Evolutionary conservation across 2,888 invertebrate genomes (phyloP).

Genomic region (Leptinotarsa juncta): DNA sequence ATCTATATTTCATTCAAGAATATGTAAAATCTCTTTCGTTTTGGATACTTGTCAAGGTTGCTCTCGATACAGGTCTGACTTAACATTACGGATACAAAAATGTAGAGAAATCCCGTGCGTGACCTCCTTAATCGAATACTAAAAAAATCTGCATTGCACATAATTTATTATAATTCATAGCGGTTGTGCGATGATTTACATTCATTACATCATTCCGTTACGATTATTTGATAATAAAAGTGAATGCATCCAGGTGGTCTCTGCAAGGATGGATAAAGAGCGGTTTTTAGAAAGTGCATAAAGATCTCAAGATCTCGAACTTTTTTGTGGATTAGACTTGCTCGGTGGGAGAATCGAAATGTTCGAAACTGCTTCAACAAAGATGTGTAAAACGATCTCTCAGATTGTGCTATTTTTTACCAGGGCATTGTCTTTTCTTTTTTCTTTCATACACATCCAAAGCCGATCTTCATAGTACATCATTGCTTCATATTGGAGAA

Average conservation of each 20-base stretch:
- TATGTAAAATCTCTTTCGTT: background rate
- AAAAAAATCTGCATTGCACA: constrained; percentile 17
- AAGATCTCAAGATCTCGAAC: background rate
- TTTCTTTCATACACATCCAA: too few relatives aligned
- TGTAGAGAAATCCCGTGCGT: constrained; percentile 22
- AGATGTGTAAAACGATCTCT: too few relatives aligned
- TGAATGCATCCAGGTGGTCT: constrained; percentile 16
- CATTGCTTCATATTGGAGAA: too few relatives aligned
- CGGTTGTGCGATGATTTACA: constrained; percentile 6
- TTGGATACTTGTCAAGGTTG: constrained; percentile 14
- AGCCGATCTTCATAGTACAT: too few relatives aligned
- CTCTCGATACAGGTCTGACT: constrained; percentile 24
- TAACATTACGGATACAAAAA: constrained; percentile 32
- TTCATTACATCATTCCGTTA: constrained; percentile 17
- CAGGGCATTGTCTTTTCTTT: too few relatives aligned
- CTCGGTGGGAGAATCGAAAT: too few relatives aligned
- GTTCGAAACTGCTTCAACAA: too few relatives aligned
- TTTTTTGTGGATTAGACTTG: too few relatives aligned
- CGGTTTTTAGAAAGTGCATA: background rate
- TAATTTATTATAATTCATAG: constrained; percentile 13
- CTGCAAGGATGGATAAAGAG: constrained; percentile 9
- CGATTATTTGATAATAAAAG: constrained; percentile 20
- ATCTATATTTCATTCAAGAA: constrained; percentile 4
- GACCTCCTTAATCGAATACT: constrained; percentile 25
- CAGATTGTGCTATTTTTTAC: too few relatives aligned